Evolutionary conservation across 2,113 vertebrate species (phyloP).

Genomic region (Gorsachius goisagi): DNA sequence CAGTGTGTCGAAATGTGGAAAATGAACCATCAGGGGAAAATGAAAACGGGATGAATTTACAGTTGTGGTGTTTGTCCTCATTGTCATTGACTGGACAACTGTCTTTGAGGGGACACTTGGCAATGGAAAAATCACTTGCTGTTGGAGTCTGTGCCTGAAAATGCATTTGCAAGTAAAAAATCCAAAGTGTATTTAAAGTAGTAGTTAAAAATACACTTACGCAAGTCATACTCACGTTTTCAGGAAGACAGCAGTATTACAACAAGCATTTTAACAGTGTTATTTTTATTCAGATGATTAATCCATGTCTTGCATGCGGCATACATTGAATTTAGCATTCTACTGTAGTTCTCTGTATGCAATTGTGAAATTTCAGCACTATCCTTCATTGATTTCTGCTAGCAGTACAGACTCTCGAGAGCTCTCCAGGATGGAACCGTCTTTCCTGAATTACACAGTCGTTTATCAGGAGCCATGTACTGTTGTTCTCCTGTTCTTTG

Average conservation of each 20-base stretch:
- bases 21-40: neutral
- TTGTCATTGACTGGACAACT: neutral
- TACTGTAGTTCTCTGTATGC: neutral
- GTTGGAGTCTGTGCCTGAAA: neutral
- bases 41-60: neutral
- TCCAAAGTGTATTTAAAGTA: neutral
- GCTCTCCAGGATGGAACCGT: neutral
- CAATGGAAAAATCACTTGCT: neutral
- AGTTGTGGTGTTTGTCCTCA: neutral
- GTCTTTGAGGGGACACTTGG: neutral
- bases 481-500: neutral
- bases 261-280: neutral
- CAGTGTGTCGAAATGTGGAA: neutral
- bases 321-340: neutral
- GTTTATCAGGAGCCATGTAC: neutral
- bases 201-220: neutral
- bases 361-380: neutral
- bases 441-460: neutral
- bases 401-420: neutral
- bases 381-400: neutral
- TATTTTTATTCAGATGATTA: slow-evolving; percentile 22
- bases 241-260: neutral
- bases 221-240: neutral
- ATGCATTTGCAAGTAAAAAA: neutral
- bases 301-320: neutral